Evolutionary conservation across 2,113 vertebrate species (phyloP), one percentile per base, ranked within the genome.

Genomic region (Phalacrocorax pelagicus): DNA sequence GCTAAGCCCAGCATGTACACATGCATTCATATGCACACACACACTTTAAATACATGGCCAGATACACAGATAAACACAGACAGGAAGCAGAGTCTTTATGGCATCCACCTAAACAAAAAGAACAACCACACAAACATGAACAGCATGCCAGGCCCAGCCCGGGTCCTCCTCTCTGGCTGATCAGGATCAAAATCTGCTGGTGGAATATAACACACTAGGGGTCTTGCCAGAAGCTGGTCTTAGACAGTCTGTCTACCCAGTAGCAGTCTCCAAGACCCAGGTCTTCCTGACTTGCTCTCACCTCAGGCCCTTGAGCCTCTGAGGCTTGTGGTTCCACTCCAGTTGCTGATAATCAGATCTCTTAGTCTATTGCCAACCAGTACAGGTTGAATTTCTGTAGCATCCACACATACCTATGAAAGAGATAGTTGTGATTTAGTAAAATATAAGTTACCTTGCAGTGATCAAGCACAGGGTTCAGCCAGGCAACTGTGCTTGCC

Each of bases 11-110:
- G n/a, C 8, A 23, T 1, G 10, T 34, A 29, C 27, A 55, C 5
- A 2, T 26, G 29, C 0, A 0, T 27, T 32, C 4, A 0, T 18
- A 26, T 47, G 14, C 26, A 74, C 12, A 42, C 2, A 36, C 14
- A 30, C 6, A 13, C 27, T 59, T 47, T 22, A 65, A 80, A 57
- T 9, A 34, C 40, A 15, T 11, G n/a, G 9, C 19, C 15, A 11
- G 29, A n/a, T 10, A 30, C 21, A 23, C 0, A 3, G 38, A 79
- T 44, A 9, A 21, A 34, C 15, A 21, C 7, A 62, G 17, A 32
- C 11, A 81, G 24, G 75, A 73, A 44, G 34, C 14, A 23, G 7
- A 0, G 0, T 47, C 38, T 47, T 92, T 44, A 27, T 46, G 27
- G 4, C 30, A 67, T 29, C 30, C 12, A 46, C 13, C 3, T 26